A percentile compares a stretch with the other conserved stretches of the same genome.
Evolutionary conservation across 2,888 invertebrate species (phyloP).

Genomic region (Tenthredo amoena): DNA sequence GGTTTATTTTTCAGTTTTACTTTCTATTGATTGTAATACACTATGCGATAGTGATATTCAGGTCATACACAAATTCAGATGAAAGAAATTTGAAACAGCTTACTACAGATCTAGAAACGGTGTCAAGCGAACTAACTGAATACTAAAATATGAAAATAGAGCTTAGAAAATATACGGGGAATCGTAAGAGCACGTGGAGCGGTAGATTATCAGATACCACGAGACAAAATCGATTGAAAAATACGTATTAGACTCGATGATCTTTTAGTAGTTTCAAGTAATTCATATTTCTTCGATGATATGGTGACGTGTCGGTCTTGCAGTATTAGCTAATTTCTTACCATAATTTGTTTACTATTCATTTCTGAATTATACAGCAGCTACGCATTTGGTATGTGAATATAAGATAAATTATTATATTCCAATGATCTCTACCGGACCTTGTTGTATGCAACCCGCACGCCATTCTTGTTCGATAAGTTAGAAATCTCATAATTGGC

Average conservation of each 20-base stretch:
- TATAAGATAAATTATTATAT: background rate
- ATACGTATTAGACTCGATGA: background rate
- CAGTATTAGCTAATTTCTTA: background rate
- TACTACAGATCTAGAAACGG: background rate
- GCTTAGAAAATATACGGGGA: background rate
- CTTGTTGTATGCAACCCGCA: background rate
- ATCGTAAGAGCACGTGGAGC: background rate
- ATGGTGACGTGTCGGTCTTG: background rate
- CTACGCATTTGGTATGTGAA: background rate
- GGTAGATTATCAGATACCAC: background rate
- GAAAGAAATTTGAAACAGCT: background rate
- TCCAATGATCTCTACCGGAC: background rate
- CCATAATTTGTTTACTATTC: background rate
- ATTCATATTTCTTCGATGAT: background rate
- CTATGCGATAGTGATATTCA: background rate
- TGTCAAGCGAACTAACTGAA: background rate
- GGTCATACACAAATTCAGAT: background rate
- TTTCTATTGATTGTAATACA: background rate
- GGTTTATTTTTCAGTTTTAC: background rate
- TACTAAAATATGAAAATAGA: conserved; percentile 9
- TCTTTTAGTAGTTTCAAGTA: background rate
- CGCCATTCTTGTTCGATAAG: background rate
- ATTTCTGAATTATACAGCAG: background rate
- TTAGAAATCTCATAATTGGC: background rate
- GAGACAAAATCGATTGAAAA: no score